Evolutionary conservation across 2,113 vertebrate genomes (phyloP).

Genomic region (Ammodramus savannarum): DNA sequence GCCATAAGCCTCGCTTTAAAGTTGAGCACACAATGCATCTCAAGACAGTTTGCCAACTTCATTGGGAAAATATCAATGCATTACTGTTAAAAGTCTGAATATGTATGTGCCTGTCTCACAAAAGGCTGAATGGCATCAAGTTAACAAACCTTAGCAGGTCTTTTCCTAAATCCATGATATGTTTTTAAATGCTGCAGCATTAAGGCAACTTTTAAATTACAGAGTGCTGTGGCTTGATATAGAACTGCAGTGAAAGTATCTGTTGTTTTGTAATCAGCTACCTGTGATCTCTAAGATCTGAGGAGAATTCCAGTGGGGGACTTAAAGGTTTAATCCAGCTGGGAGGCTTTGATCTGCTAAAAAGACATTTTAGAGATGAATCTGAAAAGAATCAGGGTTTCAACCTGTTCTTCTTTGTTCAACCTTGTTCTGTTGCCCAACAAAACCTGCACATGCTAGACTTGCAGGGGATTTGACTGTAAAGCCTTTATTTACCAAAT

Average conservation of each 20-base stretch:
- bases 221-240: not conserved
- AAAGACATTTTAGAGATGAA: slow-evolving; percentile 6
- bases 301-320: not conserved
- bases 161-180: not conserved
- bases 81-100: not conserved
- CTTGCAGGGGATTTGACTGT: not conserved
- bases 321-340: not conserved
- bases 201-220: not conserved
- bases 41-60: not conserved
- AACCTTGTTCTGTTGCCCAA: not conserved
- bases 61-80: not conserved
- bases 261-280: slow-evolving; percentile 13
- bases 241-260: not conserved
- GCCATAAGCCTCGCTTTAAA: not conserved
- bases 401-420: not conserved
- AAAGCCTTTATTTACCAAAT: not conserved
- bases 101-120: not conserved
- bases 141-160: not conserved
- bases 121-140: not conserved
- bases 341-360: slow-evolving; percentile 11
- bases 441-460: fast-evolving
- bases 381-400: not conserved
- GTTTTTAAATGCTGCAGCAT: not conserved
- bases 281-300: not conserved
- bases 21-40: not conserved